phyloP scores from a whole-genome alignment of 2,113 vertebrate genomes.

The Cebus imitator region DNA sequence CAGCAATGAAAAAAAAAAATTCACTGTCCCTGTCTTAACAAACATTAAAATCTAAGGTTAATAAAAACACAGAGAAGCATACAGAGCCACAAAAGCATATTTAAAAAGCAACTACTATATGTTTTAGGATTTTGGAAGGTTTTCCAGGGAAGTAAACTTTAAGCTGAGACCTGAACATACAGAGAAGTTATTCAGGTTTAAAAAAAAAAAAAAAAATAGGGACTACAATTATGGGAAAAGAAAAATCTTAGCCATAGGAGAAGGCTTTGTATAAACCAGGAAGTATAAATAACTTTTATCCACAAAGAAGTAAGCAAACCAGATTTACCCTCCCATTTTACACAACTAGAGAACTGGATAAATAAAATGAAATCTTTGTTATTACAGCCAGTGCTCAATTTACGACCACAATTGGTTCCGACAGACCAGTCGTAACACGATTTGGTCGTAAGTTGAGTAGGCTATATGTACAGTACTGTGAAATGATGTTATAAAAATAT shows the following conservation, averaged over 20 bases:
- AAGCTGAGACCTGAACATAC: not conserved
- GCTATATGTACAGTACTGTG: no score
- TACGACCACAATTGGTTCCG: no score
- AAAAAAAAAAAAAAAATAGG: not conserved
- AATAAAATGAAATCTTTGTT: not conserved
- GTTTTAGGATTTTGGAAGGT: not conserved
- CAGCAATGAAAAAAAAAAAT: not conserved
- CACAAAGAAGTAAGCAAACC: not conserved
- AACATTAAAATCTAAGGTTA: not conserved
- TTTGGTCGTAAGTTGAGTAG: no score
- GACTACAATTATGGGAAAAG: not conserved
- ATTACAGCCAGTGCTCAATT: no score
- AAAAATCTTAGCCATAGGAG: not conserved
- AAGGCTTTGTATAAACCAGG: not conserved
- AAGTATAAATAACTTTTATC: not conserved
- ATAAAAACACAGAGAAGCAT: not conserved
- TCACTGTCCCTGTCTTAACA: not conserved
- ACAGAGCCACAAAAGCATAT: not conserved
- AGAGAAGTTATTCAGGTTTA: not conserved
- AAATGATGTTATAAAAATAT: no score
- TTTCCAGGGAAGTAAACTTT: not conserved
- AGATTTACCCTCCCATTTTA: not conserved
- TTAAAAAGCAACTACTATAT: not conserved
- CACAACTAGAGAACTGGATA: not conserved
- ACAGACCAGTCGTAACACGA: no score